These are phyloP conservation scores for Pseudochirops cupreus DNA, from an alignment of 2,797 vertebrate species.

Conservation along the genomic window DNA sequence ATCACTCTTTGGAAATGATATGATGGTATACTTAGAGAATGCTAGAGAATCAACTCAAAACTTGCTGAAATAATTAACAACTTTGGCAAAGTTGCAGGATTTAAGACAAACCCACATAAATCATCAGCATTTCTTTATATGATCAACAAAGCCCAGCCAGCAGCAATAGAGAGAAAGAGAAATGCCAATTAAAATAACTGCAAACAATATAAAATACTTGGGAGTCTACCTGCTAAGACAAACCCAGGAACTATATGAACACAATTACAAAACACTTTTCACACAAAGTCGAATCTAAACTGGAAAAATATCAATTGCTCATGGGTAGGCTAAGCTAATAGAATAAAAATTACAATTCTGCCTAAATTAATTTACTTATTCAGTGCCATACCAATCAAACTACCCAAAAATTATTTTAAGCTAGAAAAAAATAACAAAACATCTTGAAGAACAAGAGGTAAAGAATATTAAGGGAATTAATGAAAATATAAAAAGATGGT, in stretches of 20 bases:
- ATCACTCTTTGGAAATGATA: not conserved
- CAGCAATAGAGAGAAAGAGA: not conserved
- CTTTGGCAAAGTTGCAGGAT: not conserved
- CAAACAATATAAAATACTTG: not conserved
- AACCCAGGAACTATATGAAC: no score
- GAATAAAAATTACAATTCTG: no score
- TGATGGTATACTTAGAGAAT: not conserved
- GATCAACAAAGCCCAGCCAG: not conserved
- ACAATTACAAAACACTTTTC: no score
- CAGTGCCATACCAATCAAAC: no score
- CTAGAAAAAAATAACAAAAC: no score
- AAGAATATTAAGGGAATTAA: not conserved
- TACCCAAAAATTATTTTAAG: no score
- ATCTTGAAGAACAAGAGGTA: not conserved
- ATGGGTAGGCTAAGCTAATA: no score
- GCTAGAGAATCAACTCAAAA: not conserved
- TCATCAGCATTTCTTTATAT: not conserved
- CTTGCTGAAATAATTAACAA: not conserved
- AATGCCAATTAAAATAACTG: not conserved
- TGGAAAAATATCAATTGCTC: no score
- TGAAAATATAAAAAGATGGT: not conserved
- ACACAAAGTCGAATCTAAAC: no score
- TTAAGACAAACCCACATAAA: not conserved
- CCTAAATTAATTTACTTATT: no score
- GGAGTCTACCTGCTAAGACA: not conserved